Conservation (phyloP, 2,888 invertebrate species). For the Drosophila merina region DNA sequence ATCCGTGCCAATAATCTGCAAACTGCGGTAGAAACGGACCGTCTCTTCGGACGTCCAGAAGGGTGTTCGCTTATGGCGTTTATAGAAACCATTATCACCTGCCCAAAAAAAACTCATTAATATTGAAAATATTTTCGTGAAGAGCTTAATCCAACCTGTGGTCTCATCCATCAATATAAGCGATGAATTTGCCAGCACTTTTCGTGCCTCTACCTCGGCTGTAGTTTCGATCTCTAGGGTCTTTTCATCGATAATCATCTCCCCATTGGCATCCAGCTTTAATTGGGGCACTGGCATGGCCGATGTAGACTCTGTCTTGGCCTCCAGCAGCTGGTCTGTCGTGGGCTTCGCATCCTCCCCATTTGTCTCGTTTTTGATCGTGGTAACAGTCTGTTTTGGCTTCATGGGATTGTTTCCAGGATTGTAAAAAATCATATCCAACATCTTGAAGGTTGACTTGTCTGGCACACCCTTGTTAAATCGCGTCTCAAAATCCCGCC, state of each 20-base stretch:
- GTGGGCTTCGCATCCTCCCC: constrained; percentile 54
- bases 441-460: constrained; percentile 92
- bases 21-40: constrained; percentile 94
- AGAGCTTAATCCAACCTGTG: constrained; percentile 52
- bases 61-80: constrained; percentile 87
- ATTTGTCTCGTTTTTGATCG: constrained; percentile 79
- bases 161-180: constrained; percentile 88
- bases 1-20: constrained; percentile 96
- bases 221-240: constrained; percentile 90
- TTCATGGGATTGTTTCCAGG: constrained; percentile 91
- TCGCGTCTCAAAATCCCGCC: constrained; percentile 80
- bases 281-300: constrained; percentile 91
- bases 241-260: constrained; percentile 93
- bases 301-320: constrained; percentile 65
- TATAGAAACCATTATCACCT: constrained; percentile 87
- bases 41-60: constrained; percentile 93
- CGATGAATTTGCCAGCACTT: constrained; percentile 87
- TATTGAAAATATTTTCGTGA: not conserved
- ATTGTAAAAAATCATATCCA: constrained; percentile 96
- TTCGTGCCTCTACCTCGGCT: constrained; percentile 86
- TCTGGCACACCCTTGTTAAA: constrained; percentile 84
- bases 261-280: constrained; percentile 93
- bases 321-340: constrained; percentile 45
- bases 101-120: not conserved
- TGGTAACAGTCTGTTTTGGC: constrained; percentile 75